Base-by-base conservation (phyloP, 2,888 invertebrate species). In the Xestoiulus laeticollis region DNA sequence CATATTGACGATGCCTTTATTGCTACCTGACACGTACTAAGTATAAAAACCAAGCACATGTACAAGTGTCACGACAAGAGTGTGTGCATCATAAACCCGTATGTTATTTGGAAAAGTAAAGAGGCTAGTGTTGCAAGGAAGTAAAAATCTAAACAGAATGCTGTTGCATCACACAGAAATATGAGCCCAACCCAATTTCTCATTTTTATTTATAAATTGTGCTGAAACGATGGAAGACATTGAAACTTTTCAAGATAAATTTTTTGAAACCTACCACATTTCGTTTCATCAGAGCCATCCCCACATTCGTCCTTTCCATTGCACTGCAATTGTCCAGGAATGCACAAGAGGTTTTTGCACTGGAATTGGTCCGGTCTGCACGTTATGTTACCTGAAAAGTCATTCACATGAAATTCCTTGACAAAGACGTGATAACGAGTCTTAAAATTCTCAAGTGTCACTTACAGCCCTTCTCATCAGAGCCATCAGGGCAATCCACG, bases 291-390 rank as follows among this genome's bases (percentile, higher is more conserved):
- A 90, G 96, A 96, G 90, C 95, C 95, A 92, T 98, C 97, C 0
- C 94, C 92, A 91, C 98, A 98, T 90, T 98, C 97, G 32, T 94
- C 92, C 86, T 94, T 94, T 0, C 97, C 96, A 89, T 96, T 95
- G 92, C 98, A 98, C 90, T 95, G 95, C 89, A 96, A 93, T 90
- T 96, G 95, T 1, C 96, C 96, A 85, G 91, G 91, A 88, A 92
- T 91, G 89, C 92, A 92, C 8, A 90, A 89, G 83, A 90, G 89
- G 59, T 91, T 90, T 12, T 89, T 94, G 92, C 98, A 98, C 91
- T 96, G 96, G 92, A 96, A 98, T 92, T 97, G 96, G 93, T 97
- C 97, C 0, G 95, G 93, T 85, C 96, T 93, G 92, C 98, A 98
- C 38, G 96, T 96, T 90, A 95, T 92, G 91, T 95, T 96, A 85